Evolutionary conservation across 2,797 vertebrate species (phyloP), one percentile per base, ranked within the genome.

Genomic region (Lemur catta): DNA sequence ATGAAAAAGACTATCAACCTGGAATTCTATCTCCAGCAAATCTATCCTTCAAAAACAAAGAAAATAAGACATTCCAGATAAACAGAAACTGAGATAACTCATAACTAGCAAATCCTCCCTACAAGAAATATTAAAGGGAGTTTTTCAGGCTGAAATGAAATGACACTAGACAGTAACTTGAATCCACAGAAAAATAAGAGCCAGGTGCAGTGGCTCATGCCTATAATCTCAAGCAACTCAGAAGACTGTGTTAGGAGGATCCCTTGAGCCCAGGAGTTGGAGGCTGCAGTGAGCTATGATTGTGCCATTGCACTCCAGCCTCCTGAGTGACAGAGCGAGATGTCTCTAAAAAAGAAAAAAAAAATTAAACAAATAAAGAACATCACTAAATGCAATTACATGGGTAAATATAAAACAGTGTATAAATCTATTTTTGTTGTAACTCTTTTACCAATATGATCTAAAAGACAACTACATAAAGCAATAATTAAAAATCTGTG

Each of bases 391-490:
- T 35, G 20, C 79, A 90, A 41, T 35, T 57, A 69, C 14, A 4
- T 28, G 52, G 14, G 22, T 79, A 46, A 80, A 55, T 80, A 46
- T 43, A 38, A 67, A 71, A 74, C n/a, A 67, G 35, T 28, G 8
- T 18, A 89, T 71, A 81, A 89, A 76, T 26, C 67, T 92, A 92
- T 50, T 94, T 92, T 91, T 82, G 52, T 69, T 50, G 28, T 63
- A 63, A 76, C n/a, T 78, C 15, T 86, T 72, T 89, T 22, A 63
- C 43, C 22, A 80, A 17, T 46, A 17, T 80, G 84, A 92, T 72
- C 76, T 85, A 85, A 92, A 80, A 50, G n/a, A 80, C n/a, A 74
- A 89, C 15, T 57, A 14, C 38, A 81, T 35, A 63, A 71, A 86
- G 69, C 79, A 81, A 72, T 55, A 43, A 89, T 86, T 80, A 71